Base-by-base conservation (phyloP, 2,113 vertebrate genomes). In the Pachycephala philippinensis region DNA sequence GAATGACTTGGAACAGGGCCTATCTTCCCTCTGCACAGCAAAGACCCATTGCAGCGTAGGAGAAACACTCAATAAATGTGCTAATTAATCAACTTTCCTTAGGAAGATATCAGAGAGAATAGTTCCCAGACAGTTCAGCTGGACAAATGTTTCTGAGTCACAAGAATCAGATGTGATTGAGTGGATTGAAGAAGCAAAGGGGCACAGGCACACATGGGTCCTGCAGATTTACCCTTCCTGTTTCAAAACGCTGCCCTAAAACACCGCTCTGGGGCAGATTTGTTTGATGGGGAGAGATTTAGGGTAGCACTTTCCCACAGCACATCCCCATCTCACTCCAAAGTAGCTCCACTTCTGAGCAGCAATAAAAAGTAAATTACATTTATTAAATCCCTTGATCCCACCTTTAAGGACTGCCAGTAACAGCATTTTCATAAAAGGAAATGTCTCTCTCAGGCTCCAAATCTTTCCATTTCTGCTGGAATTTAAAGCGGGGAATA, bases 341-440 rank as follows among this genome's bases (percentile, higher is more conserved):
- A 92, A 95, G 72, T 40, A 93, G 64, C 63, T 84, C 66, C 57
- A 75, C 80, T 91, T 96, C 89, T 81, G 49, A 93, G 87, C 56
- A 84, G 68, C 84, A 96, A 97, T 95, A 95, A 93, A 93, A 97
- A 97, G 31, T 86, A 97, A 96, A 97, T 96, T 95, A 90, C 52
- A 92, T 77, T 94, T 97, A 89, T 92, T 91, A 95, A 96, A 93
- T 95, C 87, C 84, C 90, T 96, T 96, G 87, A 95, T 95, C 82
- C 90, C 71, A 91, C 84, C 90, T 90, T 87, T 89, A 93, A 96
- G 94, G 54, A 81, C 82, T 93, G 87, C 87, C 78, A 88, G 85
- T 83, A 96, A 95, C 84, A 95, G 89, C 79, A 85, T 92, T 95
- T 96, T 97, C 86, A 86, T 94, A 91, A 92, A 87, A 94, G 83